A percentile compares a stretch with the other conserved stretches of the same genome.
Evolutionary conservation across 2,113 vertebrate genomes (phyloP).

Genomic region (Colossoma macropomum): DNA sequence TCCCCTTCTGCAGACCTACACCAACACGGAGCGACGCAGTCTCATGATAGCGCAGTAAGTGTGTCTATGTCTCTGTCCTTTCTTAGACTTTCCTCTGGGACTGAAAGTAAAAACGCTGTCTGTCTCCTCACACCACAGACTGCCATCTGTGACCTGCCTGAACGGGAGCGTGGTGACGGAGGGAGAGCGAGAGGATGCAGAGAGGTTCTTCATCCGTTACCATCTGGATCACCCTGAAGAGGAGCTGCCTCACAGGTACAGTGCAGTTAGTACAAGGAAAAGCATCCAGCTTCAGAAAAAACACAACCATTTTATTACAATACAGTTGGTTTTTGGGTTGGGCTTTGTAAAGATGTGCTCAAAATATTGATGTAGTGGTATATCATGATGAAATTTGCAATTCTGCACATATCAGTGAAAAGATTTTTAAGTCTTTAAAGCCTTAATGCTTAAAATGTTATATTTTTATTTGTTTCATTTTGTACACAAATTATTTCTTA

Average conservation of each 20-base stretch:
- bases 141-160: constrained; percentile 87
- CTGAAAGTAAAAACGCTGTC: neutral
- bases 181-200: constrained; percentile 92
- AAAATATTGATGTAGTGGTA: neutral
- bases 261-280: neutral
- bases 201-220: constrained; percentile 96
- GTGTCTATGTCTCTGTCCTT: neutral
- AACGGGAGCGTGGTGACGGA: constrained; percentile 92
- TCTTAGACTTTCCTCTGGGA: neutral
- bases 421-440: too few relatives aligned
- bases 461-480: too few relatives aligned
- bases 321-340: neutral
- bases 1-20: constrained; percentile 92
- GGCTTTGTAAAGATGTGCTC: neutral
- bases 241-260: constrained; percentile 89
- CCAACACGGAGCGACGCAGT: constrained; percentile 90
- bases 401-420: too few relatives aligned
- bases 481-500: too few relatives aligned
- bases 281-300: neutral
- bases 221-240: constrained; percentile 87
- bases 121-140: constrained; percentile 71
- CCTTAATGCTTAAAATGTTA: too few relatives aligned
- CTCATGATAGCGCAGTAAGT: constrained; percentile 89
- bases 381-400: too few relatives aligned
- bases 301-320: too few relatives aligned